Conservation (phyloP, 2,113 vertebrate species). For the Onychostoma macrolepis region DNA sequence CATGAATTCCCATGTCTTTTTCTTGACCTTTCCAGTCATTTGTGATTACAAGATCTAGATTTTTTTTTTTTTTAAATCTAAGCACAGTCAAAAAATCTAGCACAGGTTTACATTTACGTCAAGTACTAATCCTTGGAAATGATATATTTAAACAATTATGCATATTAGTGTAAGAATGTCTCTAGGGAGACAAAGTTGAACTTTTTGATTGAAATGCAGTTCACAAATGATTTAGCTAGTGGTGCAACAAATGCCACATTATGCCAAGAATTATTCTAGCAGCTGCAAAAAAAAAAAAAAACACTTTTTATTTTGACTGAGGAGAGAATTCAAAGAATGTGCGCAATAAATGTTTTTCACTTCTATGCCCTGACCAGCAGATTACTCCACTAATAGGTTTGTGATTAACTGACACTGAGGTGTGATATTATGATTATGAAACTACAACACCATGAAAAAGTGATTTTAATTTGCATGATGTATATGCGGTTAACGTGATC, state of each 20-base stretch:
- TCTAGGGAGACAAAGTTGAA: neutral
- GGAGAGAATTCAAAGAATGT: neutral
- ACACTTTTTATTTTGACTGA: neutral
- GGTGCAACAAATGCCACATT: neutral
- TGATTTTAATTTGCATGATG: conserved; percentile 13
- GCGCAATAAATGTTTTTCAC: neutral
- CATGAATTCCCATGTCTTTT: neutral
- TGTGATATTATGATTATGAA: neutral
- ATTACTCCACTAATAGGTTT: neutral
- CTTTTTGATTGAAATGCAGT: neutral
- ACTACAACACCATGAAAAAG: neutral
- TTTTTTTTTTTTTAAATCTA: neutral
- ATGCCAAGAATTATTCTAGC: neutral
- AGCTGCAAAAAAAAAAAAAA: neutral
- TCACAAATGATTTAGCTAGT: neutral
- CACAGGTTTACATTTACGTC: neutral
- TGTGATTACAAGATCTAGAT: neutral
- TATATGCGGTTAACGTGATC: neutral
- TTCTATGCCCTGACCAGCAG: neutral
- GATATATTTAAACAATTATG: neutral
- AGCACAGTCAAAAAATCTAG: neutral
- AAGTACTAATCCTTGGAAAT: neutral
- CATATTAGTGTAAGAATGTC: neutral
- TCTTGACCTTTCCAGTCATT: neutral
- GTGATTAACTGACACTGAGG: neutral